Evolutionary conservation across 2,888 invertebrate species (phyloP), one percentile per base, ranked within the genome.

Genomic region (Caenorhabditis sinica): DNA sequence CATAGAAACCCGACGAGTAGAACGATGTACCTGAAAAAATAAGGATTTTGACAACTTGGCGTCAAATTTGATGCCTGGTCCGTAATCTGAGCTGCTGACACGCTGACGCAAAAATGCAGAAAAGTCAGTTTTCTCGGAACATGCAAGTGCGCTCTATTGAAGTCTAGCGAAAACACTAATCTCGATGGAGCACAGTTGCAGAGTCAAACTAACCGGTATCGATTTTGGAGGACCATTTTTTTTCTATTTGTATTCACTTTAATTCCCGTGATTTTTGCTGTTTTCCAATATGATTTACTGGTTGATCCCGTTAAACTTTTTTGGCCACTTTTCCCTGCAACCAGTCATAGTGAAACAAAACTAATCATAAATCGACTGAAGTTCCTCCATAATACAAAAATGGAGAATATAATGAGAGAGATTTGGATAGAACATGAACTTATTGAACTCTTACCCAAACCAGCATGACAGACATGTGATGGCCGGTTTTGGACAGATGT

Each of bases 1-100:
- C 89, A 89, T 11, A 88, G 17, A 51, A 89, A 88, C 5, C 85
- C 85, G 49, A 88, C 61, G 2, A 79, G 30, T 2, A 87, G 68
- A 6, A 89, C 75, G 17, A 87, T 60, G 17, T 82, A 58, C 23
- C 89, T 83, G 75, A n/a, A 49, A 66, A 23, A 63, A 23, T 23
- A 33, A 6, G 5, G 33, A 13, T 11, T 40, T 40, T 40, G 40
- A 40, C n/a, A n/a, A n/a, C n/a, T n/a, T n/a, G 33, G 33, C 33
- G 4, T 36, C 33, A 36, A 36, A 36, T n/a, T n/a, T n/a, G n/a
- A n/a, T n/a, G n/a, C n/a, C n/a, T n/a, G n/a, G n/a, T n/a, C n/a
- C n/a, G n/a, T n/a, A n/a, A n/a, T n/a, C n/a, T n/a, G n/a, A n/a
- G n/a, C n/a, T n/a, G n/a, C n/a, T n/a, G n/a, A n/a, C n/a, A n/a